These are phyloP conservation scores for Peromyscus californicus DNA, from an alignment of 2,113 vertebrate genomes.

Conservation along the genomic window DNA sequence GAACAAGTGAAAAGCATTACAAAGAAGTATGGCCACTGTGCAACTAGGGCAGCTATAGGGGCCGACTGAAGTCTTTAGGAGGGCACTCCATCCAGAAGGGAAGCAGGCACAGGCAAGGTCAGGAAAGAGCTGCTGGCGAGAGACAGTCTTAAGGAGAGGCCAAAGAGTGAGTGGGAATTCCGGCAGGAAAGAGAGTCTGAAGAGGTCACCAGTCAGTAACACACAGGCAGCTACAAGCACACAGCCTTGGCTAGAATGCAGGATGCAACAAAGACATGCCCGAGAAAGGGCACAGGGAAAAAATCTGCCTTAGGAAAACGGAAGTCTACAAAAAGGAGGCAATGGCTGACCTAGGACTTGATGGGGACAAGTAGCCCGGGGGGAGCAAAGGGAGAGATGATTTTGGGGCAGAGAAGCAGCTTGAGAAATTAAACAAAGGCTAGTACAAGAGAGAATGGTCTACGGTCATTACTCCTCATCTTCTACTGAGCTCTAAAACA, in stretches of 20 bases:
- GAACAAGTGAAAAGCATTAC: not conserved
- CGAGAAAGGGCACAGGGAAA: not conserved
- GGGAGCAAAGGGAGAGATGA: accelerated
- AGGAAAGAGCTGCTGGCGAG: no score
- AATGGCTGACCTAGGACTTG: not conserved
- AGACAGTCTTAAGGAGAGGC: not conserved
- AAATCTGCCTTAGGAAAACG: not conserved
- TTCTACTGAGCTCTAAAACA: not conserved
- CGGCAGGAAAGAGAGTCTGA: not conserved
- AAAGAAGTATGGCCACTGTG: not conserved
- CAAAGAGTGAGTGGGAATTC: not conserved
- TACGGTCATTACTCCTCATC: not conserved
- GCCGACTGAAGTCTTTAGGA: accelerated
- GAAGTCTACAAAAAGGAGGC: not conserved
- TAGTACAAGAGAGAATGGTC: not conserved
- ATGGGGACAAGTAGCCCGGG: no score
- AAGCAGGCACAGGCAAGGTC: accelerated
- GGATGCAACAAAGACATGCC: accelerated
- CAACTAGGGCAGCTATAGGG: not conserved
- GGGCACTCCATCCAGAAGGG: accelerated
- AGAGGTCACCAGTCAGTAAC: no score
- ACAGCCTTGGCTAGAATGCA: accelerated
- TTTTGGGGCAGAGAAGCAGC: not conserved
- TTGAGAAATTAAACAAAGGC: not conserved
- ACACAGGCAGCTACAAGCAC: accelerated